Conservation (phyloP, 2,888 invertebrate species). For the Temnothorax rugatulus region DNA sequence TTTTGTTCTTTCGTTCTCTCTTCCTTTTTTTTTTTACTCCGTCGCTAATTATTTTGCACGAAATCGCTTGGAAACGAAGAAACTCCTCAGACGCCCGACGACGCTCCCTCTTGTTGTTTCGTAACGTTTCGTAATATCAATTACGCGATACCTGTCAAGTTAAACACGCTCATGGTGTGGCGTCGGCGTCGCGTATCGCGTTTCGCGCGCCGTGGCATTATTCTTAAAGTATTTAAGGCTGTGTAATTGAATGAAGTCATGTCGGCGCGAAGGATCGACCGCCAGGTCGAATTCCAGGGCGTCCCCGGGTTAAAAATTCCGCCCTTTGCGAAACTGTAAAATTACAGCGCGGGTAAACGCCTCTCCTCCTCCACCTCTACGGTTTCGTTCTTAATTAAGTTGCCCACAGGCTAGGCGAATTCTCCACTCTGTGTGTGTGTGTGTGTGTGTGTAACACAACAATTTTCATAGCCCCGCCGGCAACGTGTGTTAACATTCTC, state of each 20-base stretch:
- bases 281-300: conserved; percentile 51
- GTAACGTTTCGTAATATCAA: conserved; percentile 74
- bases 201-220: conserved; percentile 61
- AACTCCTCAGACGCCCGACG: conserved; percentile 47
- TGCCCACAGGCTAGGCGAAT: conserved; percentile 9
- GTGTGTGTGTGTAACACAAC: neutral
- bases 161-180: conserved; percentile 34
- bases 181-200: conserved; percentile 33
- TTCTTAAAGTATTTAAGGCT: conserved; percentile 67
- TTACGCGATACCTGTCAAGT: conserved; percentile 73
- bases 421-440: neutral
- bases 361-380: neutral
- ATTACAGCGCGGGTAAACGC: conserved; percentile 53
- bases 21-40: conserved; percentile 14
- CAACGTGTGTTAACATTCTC: conserved; percentile 13
- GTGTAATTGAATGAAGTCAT: conserved; percentile 70
- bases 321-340: conserved; percentile 53
- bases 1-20: neutral
- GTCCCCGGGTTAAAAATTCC: conserved; percentile 35
- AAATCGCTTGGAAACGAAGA: conserved; percentile 69
- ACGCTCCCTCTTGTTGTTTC: conserved; percentile 60
- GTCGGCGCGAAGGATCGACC: conserved; percentile 39
- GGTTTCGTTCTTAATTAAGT: conserved; percentile 10
- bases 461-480: conserved; percentile 10
- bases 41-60: conserved; percentile 70